phyloP scores from a whole-genome alignment of 2,113 vertebrate species.

The Poecilia latipinna region DNA sequence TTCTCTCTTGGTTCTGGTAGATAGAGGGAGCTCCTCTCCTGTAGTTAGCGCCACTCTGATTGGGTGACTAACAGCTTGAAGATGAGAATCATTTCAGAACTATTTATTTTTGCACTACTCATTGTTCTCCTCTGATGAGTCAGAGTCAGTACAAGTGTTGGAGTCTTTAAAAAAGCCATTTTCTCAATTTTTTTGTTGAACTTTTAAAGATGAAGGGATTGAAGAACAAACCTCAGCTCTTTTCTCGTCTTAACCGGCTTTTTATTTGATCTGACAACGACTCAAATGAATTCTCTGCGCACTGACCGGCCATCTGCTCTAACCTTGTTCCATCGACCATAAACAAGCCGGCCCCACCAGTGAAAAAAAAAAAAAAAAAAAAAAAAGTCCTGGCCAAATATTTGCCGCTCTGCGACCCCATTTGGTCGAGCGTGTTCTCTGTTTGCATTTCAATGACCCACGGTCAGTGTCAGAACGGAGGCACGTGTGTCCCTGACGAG shows the following conservation, averaged over 20 bases:
- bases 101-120: slow-evolving; percentile 3
- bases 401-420: slow-evolving; percentile 80
- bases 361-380: slow-evolving; percentile 24
- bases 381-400: slow-evolving; percentile 76
- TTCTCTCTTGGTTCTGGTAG: slow-evolving; percentile 58
- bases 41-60: slow-evolving; percentile 26
- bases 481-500: slow-evolving; percentile 80
- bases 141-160: neutral
- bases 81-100: slow-evolving; percentile 23
- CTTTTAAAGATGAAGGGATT: slow-evolving; percentile 65
- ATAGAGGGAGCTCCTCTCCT: slow-evolving; percentile 73
- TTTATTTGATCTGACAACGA: slow-evolving; percentile 64
- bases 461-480: slow-evolving; percentile 75
- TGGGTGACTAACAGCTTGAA: slow-evolving; percentile 20
- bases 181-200: slow-evolving; percentile 36
- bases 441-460: slow-evolving; percentile 80
- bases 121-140: neutral
- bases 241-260: slow-evolving; percentile 21
- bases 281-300: slow-evolving; percentile 46
- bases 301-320: slow-evolving; percentile 65
- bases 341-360: slow-evolving; percentile 70
- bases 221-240: slow-evolving; percentile 16
- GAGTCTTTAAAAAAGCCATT: neutral
- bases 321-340: slow-evolving; percentile 69
- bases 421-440: slow-evolving; percentile 72